Base-by-base conservation (phyloP, 2,888 invertebrate genomes). In the Lasiommata megera region DNA sequence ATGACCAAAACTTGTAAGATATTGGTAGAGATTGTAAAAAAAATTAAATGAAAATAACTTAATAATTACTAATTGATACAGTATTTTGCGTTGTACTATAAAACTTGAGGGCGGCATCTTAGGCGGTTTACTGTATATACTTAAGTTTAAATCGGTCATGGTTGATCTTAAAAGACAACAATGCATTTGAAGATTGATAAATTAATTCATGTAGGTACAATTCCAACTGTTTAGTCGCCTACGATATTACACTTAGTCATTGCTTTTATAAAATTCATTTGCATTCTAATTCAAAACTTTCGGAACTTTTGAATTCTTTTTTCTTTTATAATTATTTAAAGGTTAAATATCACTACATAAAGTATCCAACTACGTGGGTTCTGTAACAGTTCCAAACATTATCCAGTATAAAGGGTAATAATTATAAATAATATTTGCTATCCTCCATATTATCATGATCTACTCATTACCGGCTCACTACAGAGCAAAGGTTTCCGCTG, bases 111-210 rank as follows among this genome's bases (percentile, higher is more conserved):
- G 51, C 51, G 51, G 38, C 7, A 16, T 51, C 29, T 51, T 57
- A 58, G 63, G 61, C 63, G 65, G 60, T 56, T 56, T 12, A 23
- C 29, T 38, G 50, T 36, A 51, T 54, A 47, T 54, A 56, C 46
- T 17, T 50, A 48, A 44, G 37, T 40, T 14, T 46, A 36, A 58
- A 73, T 64, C 64, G 70, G 83, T 80, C 88, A 87, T 85, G 85
- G 86, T 68, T 58, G 48, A 41, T 61, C 64, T 62, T 58, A 56
- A 60, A 54, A 64, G 66, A 60, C 66, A 76, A 79, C 78, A 79
- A 78, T 79, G 67, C 66, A 67, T 64, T 63, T 67, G 72, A 76
- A 79, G 73, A 79, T 71, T 76, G 74, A 73, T 70, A 50, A 60
- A 63, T 60, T 50, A 52, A 62, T 44, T 66, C 64, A 64, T 63